Evolutionary conservation across 2,888 invertebrate species (phyloP).

Genomic region (Aleiodes alternator): DNA sequence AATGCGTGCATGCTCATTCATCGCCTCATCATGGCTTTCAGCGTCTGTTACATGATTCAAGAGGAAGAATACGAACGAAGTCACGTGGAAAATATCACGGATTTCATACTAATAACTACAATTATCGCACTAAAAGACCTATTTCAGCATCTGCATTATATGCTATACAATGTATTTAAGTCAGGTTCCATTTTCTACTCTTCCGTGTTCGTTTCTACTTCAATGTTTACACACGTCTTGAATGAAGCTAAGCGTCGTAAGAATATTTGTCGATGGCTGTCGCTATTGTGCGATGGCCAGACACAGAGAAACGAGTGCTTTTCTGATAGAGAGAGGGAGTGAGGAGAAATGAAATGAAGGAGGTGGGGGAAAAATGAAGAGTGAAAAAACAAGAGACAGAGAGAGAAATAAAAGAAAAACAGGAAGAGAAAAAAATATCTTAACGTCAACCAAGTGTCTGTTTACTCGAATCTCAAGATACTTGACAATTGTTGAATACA

Average conservation of each 20-base stretch:
- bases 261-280: constrained; percentile 31
- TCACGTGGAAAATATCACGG: neutral
- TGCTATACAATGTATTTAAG: neutral
- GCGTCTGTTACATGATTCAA: too few species aligned
- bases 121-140: constrained; percentile 12
- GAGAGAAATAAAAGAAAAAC: neutral
- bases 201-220: constrained; percentile 19
- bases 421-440: constrained; percentile 14
- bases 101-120: constrained; percentile 15
- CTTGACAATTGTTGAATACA: constrained; percentile 22
- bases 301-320: constrained; percentile 2
- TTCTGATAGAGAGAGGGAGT: constrained; percentile 6
- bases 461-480: constrained; percentile 21
- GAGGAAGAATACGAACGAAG: too few species aligned
- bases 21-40: too few species aligned
- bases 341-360: too few species aligned
- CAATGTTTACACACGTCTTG: constrained; percentile 31
- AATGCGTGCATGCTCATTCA: too few species aligned
- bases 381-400: neutral
- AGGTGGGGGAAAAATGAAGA: neutral
- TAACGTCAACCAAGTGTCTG: constrained; percentile 18
- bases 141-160: constrained; percentile 26
- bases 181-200: neutral
- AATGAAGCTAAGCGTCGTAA: constrained; percentile 27
- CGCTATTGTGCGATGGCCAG: constrained; percentile 8